Conservation (phyloP, 2,888 invertebrate genomes). For the Callyntrura sp. region DNA sequence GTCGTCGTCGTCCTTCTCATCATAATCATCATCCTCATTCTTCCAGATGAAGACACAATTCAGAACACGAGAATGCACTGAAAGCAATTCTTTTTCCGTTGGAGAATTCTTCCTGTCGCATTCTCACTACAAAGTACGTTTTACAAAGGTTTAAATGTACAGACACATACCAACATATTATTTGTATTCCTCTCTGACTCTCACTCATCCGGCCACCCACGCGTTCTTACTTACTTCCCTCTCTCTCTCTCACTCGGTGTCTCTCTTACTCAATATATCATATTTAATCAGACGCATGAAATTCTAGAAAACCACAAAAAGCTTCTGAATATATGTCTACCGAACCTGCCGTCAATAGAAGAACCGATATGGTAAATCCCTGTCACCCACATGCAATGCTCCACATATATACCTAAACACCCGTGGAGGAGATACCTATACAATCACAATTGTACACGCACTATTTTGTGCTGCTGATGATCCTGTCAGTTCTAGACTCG, state of each 20-base stretch:
- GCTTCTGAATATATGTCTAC: neutral
- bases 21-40: constrained; percentile 57
- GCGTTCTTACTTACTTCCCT: constrained; percentile 25
- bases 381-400: neutral
- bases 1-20: too few relatives aligned
- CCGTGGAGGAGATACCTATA: too few relatives aligned
- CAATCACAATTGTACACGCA: too few relatives aligned
- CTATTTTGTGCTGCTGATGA: neutral
- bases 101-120: constrained; percentile 3
- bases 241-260: too few relatives aligned
- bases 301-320: constrained; percentile 44
- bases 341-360: neutral
- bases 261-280: constrained; percentile 32
- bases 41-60: constrained; percentile 61
- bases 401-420: neutral
- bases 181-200: neutral
- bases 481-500: neutral
- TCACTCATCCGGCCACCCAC: neutral
- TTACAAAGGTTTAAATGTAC: neutral
- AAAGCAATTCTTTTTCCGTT: constrained; percentile 48
- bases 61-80: constrained; percentile 46
- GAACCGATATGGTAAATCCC: constrained; percentile 19
- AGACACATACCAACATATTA: neutral
- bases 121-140: neutral
- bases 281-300: constrained; percentile 53